These are phyloP conservation scores for Caenorhabditis inopinata DNA, from an alignment of 1,140 invertebrate genomes.

Conservation along the genomic window DNA sequence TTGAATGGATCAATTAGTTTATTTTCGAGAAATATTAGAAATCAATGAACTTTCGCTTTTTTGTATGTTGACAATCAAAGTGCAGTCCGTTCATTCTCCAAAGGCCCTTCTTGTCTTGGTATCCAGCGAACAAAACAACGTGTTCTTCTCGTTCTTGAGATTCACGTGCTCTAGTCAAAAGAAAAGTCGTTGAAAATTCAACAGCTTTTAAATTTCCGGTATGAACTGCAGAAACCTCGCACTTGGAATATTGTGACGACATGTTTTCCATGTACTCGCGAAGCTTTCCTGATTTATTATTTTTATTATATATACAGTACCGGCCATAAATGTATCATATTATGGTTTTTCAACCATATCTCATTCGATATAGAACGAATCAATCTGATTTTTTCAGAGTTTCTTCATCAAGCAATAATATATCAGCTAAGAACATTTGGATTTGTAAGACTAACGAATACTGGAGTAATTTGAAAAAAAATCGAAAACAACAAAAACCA, in stretches of 20 bases:
- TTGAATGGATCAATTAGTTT: no score
- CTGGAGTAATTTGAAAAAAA: no score
- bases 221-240: background rate
- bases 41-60: background rate
- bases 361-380: no score
- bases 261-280: background rate
- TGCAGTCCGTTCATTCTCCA: background rate
- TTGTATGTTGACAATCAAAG: background rate
- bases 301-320: no score
- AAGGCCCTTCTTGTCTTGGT: background rate
- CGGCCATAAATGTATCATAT: no score
- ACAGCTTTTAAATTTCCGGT: background rate
- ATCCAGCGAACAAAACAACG: background rate
- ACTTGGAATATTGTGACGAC: background rate
- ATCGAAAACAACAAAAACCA: no score
- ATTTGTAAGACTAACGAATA: no score
- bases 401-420: no score
- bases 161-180: background rate
- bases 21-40: no score
- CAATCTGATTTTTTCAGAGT: background rate
- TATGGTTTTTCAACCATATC: no score
- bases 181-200: background rate
- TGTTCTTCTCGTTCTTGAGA: background rate
- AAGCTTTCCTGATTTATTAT: no score
- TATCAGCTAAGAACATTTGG: no score